Evolutionary conservation across 2,888 invertebrate species (phyloP).

Genomic region (Craniophora ligustri): DNA sequence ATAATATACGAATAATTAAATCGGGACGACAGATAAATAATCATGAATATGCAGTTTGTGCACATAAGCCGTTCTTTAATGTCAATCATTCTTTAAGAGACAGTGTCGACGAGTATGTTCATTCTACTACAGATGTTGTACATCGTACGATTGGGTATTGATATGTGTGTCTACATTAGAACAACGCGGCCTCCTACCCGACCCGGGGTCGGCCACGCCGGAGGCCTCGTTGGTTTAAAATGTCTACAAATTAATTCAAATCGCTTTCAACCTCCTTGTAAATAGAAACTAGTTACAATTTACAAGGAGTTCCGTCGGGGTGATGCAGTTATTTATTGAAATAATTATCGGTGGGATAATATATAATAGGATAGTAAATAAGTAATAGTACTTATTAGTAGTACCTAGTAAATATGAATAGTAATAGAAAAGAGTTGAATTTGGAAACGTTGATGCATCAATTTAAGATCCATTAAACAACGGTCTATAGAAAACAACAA

Average conservation of each 20-base stretch:
- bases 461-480: slow-evolving; percentile 57
- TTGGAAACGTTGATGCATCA: slow-evolving; percentile 18
- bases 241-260: slow-evolving; percentile 25
- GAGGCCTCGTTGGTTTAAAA: too few relatives aligned
- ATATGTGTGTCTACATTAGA: too few relatives aligned
- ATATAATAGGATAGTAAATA: too few relatives aligned
- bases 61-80: slow-evolving; percentile 67
- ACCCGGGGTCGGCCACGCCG: too few relatives aligned
- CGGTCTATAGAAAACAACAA: slow-evolving; percentile 66
- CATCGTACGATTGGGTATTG: too few relatives aligned
- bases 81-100: slow-evolving; percentile 66
- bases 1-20: slow-evolving; percentile 61
- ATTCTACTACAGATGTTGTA: slow-evolving; percentile 8
- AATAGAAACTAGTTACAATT: too few relatives aligned
- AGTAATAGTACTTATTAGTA: too few relatives aligned
- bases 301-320: slow-evolving; percentile 37
- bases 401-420: too few relatives aligned
- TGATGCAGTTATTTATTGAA: slow-evolving; percentile 41
- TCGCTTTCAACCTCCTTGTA: slow-evolving; percentile 36
- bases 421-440: too few relatives aligned
- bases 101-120: slow-evolving; percentile 26
- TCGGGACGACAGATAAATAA: slow-evolving; percentile 68
- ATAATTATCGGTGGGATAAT: too few relatives aligned
- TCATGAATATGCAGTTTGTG: slow-evolving; percentile 64
- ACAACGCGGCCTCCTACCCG: too few relatives aligned